A percentile compares a stretch with the other conserved stretches of the same genome.
phyloP scores from a whole-genome alignment of 2,797 vertebrate genomes.

The Jordanella pulchra region DNA sequence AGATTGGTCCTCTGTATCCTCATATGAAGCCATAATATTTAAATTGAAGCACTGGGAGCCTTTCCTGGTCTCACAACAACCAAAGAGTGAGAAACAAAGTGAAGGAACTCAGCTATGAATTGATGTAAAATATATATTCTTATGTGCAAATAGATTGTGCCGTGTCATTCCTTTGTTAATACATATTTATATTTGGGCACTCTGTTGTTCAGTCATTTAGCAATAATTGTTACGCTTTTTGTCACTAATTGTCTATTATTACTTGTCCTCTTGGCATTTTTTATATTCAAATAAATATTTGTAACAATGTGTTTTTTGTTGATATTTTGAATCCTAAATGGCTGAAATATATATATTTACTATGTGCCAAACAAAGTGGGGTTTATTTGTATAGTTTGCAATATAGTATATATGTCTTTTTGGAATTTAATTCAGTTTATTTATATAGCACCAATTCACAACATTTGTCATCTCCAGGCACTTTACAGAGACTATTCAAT shows the following conservation, averaged over 20 bases:
- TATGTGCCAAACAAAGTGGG: background rate
- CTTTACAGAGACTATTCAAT: too few species aligned
- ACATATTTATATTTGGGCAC: slow-evolving; percentile 62
- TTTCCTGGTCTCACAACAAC: slow-evolving; percentile 39
- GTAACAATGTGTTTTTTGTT: background rate
- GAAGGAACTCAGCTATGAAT: slow-evolving; percentile 18
- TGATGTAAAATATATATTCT: slow-evolving; percentile 38
- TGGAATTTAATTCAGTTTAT: too few species aligned
- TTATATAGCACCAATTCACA: too few species aligned
- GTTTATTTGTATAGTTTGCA: too few species aligned
- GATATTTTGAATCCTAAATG: background rate
- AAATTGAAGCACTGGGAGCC: slow-evolving; percentile 21
- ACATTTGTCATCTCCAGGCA: too few species aligned
- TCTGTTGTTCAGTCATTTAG: slow-evolving; percentile 65
- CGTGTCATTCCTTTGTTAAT: slow-evolving; percentile 51
- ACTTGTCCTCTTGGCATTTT: slow-evolving; percentile 32
- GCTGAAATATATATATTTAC: too few species aligned
- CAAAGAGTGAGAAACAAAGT: slow-evolving; percentile 53
- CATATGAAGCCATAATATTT: slow-evolving; percentile 63
- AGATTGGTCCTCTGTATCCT: slow-evolving; percentile 21
- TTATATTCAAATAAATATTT: slow-evolving; percentile 57
- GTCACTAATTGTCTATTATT: slow-evolving; percentile 51
- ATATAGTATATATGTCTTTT: too few species aligned
- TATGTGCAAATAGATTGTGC: slow-evolving; percentile 16
- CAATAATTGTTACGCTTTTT: slow-evolving; percentile 39